Evolutionary conservation across 2,113 vertebrate genomes (phyloP), one percentile per base, ranked within the genome.

Genomic region (Rissa tridactyla): DNA sequence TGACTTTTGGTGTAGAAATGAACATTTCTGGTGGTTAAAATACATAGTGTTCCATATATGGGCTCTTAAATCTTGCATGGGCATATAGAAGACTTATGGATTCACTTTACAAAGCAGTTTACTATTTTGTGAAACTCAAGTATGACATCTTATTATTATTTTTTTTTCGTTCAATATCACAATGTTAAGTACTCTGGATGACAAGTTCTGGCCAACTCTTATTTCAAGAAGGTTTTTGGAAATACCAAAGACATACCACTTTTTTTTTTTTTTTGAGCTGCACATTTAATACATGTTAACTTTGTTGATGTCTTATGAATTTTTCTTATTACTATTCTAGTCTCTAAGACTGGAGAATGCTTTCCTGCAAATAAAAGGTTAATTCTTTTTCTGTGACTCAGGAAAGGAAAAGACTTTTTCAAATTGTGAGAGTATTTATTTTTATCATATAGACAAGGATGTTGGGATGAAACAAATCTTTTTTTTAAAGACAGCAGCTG

Each of bases 351-450:
- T 44, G 25, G 21, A 66, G 38, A 66, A 8, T 51, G 23, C 3
- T 90, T 83, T 86, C 47, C 51, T 87, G 34, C 2, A 77, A 77
- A 66, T 66, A 44, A 92, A 90, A 81, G 16, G 49, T 94, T 96
- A 57, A 79, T 77, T 66, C 23, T 77, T 94, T 76, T 81, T 84
- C 71, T 10, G 15, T 85, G 84, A 57, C 65, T 94, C 44, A 12
- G 92, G 70, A 91, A 96, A 68, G 60, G 44, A 75, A 38, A 76
- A 69, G 55, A 42, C 54, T 85, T 40, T 58, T 97, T 96, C 38
- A 62, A 17, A 77, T 85, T 87, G 61, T 85, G 51, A 80, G 66
- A 96, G 78, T 96, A 90, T 92, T 96, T 97, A 51, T 93, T 96
- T 96, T 96, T 96, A 61, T 93, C 76, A 27, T 60, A 79, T 86